phyloP scores from a whole-genome alignment of 1,140 invertebrate genomes.

The Leguminivora glycinivorella region DNA sequence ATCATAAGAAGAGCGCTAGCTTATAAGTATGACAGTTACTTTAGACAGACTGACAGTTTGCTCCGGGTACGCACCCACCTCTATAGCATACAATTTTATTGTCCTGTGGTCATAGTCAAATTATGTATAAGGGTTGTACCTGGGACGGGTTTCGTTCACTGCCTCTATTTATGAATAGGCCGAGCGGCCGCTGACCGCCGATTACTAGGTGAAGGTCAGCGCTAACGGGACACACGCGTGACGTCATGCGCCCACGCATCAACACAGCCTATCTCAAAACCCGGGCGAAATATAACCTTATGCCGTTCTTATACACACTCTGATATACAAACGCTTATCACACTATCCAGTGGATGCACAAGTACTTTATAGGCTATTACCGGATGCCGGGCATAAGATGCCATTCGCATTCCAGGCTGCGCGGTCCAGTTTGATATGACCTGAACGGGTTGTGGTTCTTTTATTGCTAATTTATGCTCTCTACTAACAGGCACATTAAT shows the following conservation, averaged over 20 bases:
- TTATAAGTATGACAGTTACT: not conserved
- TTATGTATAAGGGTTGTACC: not conserved
- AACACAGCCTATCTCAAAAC: not conserved
- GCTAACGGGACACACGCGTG: slow-evolving; percentile 30
- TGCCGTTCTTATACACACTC: not conserved
- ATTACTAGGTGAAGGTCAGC: slow-evolving; percentile 32
- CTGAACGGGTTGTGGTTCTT: not conserved
- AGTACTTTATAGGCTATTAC: not conserved
- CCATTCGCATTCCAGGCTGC: not conserved
- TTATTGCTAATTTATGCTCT: not conserved
- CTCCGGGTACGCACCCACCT: too few species aligned
- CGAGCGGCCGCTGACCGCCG: slow-evolving; percentile 9
- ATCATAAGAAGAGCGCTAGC: not conserved
- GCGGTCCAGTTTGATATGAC: slow-evolving; percentile 6
- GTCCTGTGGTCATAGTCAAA: not conserved
- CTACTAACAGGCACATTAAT: not conserved
- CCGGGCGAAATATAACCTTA: not conserved
- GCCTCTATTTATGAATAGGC: not conserved
- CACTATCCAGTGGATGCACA: not conserved
- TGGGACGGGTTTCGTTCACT: too few species aligned
- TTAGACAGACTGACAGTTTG: too few species aligned
- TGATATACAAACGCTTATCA: not conserved
- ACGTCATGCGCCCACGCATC: slow-evolving; percentile 18
- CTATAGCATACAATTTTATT: too few species aligned
- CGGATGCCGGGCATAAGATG: not conserved